Conservation (phyloP, 2,113 vertebrate genomes). For the Mus pahari region DNA sequence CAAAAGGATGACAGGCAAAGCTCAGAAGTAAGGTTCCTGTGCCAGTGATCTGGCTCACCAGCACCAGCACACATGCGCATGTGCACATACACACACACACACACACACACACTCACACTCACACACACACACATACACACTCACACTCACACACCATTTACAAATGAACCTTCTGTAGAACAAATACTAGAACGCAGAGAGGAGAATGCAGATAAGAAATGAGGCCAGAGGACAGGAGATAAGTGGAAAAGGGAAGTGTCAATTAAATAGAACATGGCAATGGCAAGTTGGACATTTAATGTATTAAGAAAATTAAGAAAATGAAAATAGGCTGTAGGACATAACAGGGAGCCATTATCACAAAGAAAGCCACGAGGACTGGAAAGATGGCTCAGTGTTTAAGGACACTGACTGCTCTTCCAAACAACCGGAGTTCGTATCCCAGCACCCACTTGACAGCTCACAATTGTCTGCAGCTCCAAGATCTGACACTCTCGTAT, state of each 20-base stretch:
- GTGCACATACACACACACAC: not conserved
- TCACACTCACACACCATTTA: not conserved
- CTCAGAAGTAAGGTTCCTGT: not conserved
- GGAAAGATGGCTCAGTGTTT: no score
- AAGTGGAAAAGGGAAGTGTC: not conserved
- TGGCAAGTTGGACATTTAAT: not conserved
- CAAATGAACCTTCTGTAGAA: not conserved
- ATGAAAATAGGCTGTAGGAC: not conserved
- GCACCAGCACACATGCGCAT: not conserved
- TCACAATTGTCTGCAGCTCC: no score
- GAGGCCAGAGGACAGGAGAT: not conserved
- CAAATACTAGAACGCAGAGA: no score
- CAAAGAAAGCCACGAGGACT: no score
- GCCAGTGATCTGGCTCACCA: not conserved
- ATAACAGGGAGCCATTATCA: not conserved
- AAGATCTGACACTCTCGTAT: no score
- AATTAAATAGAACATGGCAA: not conserved
- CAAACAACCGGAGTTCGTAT: no score
- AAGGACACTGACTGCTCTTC: no score
- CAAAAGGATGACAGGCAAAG: fast-evolving
- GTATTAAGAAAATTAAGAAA: not conserved
- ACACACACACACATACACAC: not conserved
- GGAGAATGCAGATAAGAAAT: not conserved
- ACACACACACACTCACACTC: not conserved
- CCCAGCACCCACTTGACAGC: no score